Evolutionary conservation across 2,888 invertebrate genomes (phyloP), one percentile per base, ranked within the genome.

Genomic region (Ichneumoninae sp.): DNA sequence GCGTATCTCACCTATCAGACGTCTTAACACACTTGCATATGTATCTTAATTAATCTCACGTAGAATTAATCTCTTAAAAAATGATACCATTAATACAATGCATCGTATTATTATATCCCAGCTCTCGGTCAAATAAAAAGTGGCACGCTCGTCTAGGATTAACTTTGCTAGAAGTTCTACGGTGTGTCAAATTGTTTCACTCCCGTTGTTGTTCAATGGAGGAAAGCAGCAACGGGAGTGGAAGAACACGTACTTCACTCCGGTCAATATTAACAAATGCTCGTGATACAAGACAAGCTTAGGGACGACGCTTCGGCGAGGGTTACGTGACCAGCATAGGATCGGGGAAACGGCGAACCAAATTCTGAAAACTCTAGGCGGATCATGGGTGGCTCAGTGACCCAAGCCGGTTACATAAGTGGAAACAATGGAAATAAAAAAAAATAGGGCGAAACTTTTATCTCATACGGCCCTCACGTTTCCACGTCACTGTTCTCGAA

Each of bases 191-290:
- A 44, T 16, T 26, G 10, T 10, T 57, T 10, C 16, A 13, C 26
- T 13, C 3, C 3, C 4, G 13, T 57, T 26, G 57, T 57, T 57
- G 5, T 10, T 54, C 22, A 22, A 54, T 10, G 57, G 13, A 22
- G 16, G 22, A 13, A 22, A 19, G 8, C 19, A 52, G 52, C 52
- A 19, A 19, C 7, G 22, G 22, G 22, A 54, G 54, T 54, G 8
- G 26, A 26, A 22, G 57, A 26, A 26, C 26, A 57, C 57, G 57
- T 57, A 57, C 22, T 22, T 57, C 44, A 1, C 26, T 13, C 10
- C 26, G 26, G 57, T 57, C 26, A 57, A 57, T 57, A 57, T 57
- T 57, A 57, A 57, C 57, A 57, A 57, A 57, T 26, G 57, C 5
- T 57, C 26, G 57, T 13, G 57, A 57, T 57, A 57, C 3, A 57